phyloP scores from a whole-genome alignment of 2,888 invertebrate species.

The Neoaliturus tenellus region DNA sequence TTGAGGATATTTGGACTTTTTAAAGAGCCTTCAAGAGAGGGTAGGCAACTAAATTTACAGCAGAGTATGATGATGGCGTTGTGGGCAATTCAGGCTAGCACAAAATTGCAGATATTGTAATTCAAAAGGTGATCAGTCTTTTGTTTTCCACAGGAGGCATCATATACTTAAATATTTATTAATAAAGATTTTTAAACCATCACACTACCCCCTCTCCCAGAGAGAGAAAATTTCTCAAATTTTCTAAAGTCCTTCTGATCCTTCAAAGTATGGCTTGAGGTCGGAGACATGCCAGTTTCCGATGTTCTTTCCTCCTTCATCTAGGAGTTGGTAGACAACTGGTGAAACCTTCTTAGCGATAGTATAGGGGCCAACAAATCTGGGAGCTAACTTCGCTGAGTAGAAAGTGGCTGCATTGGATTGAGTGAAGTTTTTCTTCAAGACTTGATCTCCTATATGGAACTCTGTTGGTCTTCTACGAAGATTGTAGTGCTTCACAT shows the following conservation, averaged over 20 bases:
- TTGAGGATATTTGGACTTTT: no score
- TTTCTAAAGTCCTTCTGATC: conserved; percentile 5
- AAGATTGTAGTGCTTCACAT: conserved; percentile 38
- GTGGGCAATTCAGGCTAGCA: no score
- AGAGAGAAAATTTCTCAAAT: conserved; percentile 20
- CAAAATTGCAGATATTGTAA: no score
- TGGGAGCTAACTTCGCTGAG: conserved; percentile 60
- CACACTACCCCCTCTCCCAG: no score
- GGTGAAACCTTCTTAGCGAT: conserved; percentile 54
- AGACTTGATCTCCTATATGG: conserved; percentile 2
- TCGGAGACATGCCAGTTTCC: conserved; percentile 61
- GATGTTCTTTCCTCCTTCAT: background rate
- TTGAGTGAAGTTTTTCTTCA: conserved; percentile 39
- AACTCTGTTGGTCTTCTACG: conserved; percentile 17
- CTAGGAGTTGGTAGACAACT: conserved; percentile 59
- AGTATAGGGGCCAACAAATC: conserved; percentile 59
- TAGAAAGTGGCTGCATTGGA: conserved; percentile 59
- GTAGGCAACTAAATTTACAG: no score
- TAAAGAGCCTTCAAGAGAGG: no score
- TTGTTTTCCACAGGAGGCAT: no score
- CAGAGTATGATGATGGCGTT: no score
- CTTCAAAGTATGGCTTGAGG: conserved; percentile 22
- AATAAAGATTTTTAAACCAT: no score
- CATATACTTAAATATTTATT: no score
- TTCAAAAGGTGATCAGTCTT: no score